A percentile compares a stretch with the other conserved stretches of the same genome.
Evolutionary conservation across 2,797 vertebrate genomes (phyloP).

Genomic region (Pseudochirops cupreus): DNA sequence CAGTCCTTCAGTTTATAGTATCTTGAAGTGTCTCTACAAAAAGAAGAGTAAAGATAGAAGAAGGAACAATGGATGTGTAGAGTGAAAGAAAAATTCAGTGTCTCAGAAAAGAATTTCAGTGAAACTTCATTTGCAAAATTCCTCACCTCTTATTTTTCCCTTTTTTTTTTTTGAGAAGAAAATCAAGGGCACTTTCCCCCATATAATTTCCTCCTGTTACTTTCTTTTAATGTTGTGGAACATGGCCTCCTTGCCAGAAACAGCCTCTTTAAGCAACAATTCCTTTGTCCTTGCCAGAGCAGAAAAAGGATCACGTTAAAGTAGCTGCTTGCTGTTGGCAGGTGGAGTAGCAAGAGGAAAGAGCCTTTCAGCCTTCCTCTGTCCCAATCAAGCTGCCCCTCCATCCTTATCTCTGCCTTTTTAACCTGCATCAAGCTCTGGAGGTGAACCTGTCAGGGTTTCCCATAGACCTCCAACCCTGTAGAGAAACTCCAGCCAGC

Average conservation of each 20-base stretch:
- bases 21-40: neutral
- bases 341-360: neutral
- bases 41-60: neutral
- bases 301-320: neutral
- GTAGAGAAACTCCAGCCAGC: neutral
- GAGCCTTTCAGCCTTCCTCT: neutral
- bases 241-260: neutral
- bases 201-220: neutral
- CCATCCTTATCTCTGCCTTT: neutral
- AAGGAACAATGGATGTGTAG: neutral
- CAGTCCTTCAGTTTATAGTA: slow-evolving; percentile 20
- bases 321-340: neutral
- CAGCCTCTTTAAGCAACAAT: neutral
- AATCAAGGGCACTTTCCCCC: neutral
- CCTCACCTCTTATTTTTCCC: neutral
- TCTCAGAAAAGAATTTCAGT: neutral
- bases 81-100: neutral
- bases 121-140: neutral
- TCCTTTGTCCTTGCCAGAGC: neutral
- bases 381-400: neutral
- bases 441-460: neutral
- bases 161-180: neutral
- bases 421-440: neutral
- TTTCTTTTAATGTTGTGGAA: neutral
- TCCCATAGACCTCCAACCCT: neutral